Evolutionary conservation across 2,888 invertebrate species (phyloP).

Genomic region (Cryptus armator): DNA sequence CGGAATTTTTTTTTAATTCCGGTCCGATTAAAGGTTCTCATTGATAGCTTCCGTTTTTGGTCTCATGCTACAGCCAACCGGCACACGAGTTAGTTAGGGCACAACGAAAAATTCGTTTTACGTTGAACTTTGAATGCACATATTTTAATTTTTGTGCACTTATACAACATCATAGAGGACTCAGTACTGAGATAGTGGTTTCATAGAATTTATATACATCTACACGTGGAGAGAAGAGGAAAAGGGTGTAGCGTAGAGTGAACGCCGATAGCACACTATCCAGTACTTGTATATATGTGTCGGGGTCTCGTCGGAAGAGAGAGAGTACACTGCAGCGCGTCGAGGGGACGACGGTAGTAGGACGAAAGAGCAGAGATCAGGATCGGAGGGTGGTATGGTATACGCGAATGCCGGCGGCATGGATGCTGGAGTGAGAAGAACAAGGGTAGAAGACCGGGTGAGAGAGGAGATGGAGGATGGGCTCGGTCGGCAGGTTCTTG

Average conservation of each 20-base stretch:
- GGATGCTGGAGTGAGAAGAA: constrained; percentile 63
- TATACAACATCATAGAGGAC: neutral
- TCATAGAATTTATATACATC: constrained; percentile 13
- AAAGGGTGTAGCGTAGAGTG: neutral
- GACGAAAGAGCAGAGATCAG: constrained; percentile 70
- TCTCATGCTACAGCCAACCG: neutral
- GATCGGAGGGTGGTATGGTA: constrained; percentile 62
- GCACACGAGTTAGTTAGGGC: neutral
- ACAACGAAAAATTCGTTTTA: neutral
- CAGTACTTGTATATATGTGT: constrained; percentile 26
- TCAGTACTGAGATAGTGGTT: neutral
- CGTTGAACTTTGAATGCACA: neutral
- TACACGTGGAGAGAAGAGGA: neutral
- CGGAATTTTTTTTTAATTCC: no score
- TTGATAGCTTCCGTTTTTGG: no score
- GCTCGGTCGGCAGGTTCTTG: constrained; percentile 78
- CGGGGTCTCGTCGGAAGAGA: constrained; percentile 35
- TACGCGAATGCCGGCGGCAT: constrained; percentile 57
- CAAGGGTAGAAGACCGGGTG: constrained; percentile 69
- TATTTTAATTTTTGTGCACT: neutral
- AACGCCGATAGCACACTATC: constrained; percentile 31
- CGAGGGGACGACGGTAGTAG: constrained; percentile 43
- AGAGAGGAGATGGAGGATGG: constrained; percentile 70
- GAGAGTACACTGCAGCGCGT: constrained; percentile 35
- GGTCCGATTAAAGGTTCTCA: no score